Conservation (phyloP, 1,140 invertebrate species). For the Nebria ingens region DNA sequence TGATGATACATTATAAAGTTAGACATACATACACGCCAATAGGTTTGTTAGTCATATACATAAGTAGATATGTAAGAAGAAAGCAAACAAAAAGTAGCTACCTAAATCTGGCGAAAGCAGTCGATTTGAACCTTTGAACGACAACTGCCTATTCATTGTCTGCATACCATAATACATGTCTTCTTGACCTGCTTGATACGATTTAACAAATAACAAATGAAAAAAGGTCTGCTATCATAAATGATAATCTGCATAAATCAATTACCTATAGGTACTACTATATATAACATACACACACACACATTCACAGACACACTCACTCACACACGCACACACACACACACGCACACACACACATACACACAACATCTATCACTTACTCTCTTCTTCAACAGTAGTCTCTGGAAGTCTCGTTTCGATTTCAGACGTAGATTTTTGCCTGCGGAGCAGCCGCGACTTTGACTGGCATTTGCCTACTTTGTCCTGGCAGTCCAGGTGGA, state of each 20-base stretch:
- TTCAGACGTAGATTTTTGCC: conserved; percentile 78
- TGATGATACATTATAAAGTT: no score
- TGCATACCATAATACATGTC: conserved; percentile 29
- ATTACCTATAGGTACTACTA: no score
- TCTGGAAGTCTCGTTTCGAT: conserved; percentile 54
- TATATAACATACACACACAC: no score
- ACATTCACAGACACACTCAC: no score
- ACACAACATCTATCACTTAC: conserved; percentile 41
- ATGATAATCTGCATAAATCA: no score
- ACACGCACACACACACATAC: no score
- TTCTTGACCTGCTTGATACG: conserved; percentile 8
- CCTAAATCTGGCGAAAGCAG: conserved; percentile 20
- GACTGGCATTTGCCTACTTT: conserved; percentile 70
- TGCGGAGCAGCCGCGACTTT: conserved; percentile 67
- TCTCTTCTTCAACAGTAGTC: conserved; percentile 54
- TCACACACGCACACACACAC: no score
- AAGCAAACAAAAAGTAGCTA: no score
- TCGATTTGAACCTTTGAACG: conserved; percentile 23
- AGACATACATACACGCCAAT: no score
- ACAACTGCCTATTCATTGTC: conserved; percentile 32
- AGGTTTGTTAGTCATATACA: no score
- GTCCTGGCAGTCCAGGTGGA: conserved; percentile 79
- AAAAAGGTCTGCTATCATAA: no score
- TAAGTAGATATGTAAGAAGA: no score
- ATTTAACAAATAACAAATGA: not conserved